Conservation (phyloP, 2,797 vertebrate species). For the Macrochelys suwanniensis region DNA sequence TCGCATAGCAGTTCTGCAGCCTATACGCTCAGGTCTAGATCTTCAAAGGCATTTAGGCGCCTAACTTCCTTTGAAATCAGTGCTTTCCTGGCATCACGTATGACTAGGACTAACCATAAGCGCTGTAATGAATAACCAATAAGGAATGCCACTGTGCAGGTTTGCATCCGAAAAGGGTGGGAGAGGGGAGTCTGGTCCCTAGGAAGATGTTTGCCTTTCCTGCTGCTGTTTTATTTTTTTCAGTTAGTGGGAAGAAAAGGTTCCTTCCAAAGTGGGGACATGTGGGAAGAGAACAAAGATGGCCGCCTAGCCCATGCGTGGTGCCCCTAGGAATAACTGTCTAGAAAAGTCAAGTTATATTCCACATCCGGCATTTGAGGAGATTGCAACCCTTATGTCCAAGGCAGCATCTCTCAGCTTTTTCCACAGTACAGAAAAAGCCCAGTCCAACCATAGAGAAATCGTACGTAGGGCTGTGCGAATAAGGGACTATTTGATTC, state of each 20-base stretch:
- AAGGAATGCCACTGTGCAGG: background rate
- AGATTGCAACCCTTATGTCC: background rate
- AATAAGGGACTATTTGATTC: too few species aligned
- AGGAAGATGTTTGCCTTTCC: background rate
- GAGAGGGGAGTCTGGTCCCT: background rate
- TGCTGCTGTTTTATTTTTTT: background rate
- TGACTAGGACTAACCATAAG: background rate
- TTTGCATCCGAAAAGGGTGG: background rate
- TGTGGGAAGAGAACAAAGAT: background rate
- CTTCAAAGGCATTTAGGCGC: background rate
- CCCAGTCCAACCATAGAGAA: background rate
- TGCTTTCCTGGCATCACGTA: background rate
- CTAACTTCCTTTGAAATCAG: background rate
- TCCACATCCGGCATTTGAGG: background rate
- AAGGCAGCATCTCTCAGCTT: accelerated
- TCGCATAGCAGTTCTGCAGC: background rate
- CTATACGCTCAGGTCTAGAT: background rate
- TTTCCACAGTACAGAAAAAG: background rate
- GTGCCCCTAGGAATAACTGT: background rate
- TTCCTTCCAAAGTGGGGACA: background rate
- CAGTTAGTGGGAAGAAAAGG: background rate
- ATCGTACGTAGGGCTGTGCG: too few species aligned
- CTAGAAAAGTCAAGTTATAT: background rate
- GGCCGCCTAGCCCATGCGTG: background rate
- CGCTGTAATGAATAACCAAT: background rate